phyloP scores from a whole-genome alignment of 2,113 vertebrate genomes.

The Otus sunia region DNA sequence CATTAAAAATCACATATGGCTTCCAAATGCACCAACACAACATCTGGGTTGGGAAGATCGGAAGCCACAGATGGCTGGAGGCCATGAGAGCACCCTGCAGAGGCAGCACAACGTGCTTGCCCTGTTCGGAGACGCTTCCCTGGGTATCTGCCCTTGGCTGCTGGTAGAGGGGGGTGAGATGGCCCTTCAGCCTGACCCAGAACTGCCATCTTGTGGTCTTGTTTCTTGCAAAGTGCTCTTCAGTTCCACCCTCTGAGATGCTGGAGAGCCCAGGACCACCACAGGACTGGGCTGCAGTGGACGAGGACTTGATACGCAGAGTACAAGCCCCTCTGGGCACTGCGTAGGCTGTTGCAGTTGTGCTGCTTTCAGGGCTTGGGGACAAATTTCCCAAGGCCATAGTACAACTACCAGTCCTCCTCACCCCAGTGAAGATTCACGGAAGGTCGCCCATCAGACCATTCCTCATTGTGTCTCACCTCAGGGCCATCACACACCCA shows the following conservation, averaged over 20 bases:
- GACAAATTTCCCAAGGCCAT: background rate
- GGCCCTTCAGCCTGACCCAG: background rate
- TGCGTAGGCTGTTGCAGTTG: background rate
- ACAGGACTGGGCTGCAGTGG: background rate
- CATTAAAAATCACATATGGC: accelerated
- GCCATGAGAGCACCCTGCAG: background rate
- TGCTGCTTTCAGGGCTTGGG: background rate
- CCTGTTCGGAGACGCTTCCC: background rate
- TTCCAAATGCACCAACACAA: background rate
- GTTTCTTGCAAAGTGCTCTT: background rate
- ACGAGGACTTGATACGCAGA: background rate
- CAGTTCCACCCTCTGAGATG: background rate
- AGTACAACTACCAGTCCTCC: background rate
- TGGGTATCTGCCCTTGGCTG: background rate
- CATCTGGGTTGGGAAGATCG: background rate
- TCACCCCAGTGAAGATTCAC: accelerated
- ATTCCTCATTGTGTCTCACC: background rate
- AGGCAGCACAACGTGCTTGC: background rate
- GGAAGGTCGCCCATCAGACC: background rate
- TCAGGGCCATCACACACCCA: background rate
- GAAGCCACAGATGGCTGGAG: background rate
- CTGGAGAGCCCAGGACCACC: background rate
- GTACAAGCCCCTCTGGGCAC: background rate
- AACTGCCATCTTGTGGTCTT: background rate
- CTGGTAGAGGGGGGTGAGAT: background rate